Conservation (phyloP, 2,888 invertebrate species). For the Priocnemis perturbator region DNA sequence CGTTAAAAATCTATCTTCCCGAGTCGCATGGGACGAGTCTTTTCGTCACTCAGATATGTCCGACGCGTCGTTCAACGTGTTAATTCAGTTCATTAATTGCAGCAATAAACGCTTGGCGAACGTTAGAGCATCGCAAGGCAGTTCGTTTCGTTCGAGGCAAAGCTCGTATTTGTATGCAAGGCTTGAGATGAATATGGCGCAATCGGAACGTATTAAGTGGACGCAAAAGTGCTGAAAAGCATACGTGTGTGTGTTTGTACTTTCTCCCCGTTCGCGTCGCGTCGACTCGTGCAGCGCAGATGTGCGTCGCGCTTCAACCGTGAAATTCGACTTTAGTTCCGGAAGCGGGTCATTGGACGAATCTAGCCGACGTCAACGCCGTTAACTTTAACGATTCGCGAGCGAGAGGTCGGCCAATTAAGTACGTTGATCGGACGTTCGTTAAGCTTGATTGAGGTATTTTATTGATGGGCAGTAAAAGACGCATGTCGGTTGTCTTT, state of each 20-base stretch:
- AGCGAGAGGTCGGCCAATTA: constrained; percentile 2
- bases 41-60: too few species aligned
- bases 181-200: constrained; percentile 14
- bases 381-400: constrained; percentile 16
- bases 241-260: constrained; percentile 39
- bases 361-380: background rate
- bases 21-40: too few species aligned
- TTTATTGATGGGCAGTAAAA: too few species aligned
- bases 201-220: constrained; percentile 30
- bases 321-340: background rate
- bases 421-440: background rate
- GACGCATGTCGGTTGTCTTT: too few species aligned
- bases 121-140: too few species aligned
- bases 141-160: too few species aligned
- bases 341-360: constrained; percentile 1
- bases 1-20: too few species aligned
- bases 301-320: constrained; percentile 2
- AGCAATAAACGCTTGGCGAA: too few species aligned
- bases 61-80: too few species aligned
- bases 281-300: constrained; percentile 18
- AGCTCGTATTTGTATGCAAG: too few species aligned
- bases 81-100: constrained; percentile 26
- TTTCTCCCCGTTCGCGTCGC: constrained; percentile 36
- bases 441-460: background rate
- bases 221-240: constrained; percentile 39